A percentile compares a stretch with the other conserved stretches of the same genome.
Conservation (phyloP, 2,888 invertebrate species). For the Athripsodes cinereus region DNA sequence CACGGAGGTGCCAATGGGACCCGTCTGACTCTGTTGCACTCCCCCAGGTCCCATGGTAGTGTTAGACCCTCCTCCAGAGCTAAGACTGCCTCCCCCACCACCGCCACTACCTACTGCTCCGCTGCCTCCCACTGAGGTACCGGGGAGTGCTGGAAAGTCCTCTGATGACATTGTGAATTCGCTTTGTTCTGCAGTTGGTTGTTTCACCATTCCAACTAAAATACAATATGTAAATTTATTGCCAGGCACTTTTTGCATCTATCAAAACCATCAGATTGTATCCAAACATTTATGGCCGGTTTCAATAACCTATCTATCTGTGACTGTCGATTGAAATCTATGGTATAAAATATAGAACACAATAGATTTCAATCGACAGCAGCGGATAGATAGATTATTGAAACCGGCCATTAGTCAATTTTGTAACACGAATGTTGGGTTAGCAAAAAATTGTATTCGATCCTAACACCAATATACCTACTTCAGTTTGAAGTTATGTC, state of each 20-base stretch:
- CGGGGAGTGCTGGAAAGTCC: conserved; percentile 98
- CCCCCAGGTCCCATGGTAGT: conserved; percentile 6
- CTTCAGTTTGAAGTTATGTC: no score
- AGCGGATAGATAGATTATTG: neutral
- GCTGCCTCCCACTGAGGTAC: conserved; percentile 63
- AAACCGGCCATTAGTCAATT: neutral
- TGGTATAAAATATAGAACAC: no score
- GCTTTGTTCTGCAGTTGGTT: conserved; percentile 85
- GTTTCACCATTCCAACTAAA: conserved; percentile 89
- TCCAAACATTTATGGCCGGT: no score
- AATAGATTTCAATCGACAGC: no score
- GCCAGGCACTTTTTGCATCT: no score
- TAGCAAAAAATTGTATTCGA: no score
- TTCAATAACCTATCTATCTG: no score
- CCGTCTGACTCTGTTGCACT: neutral
- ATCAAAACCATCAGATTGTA: no score
- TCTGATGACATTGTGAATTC: conserved; percentile 98
- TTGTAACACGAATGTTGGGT: neutral
- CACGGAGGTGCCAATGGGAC: neutral
- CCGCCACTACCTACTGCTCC: conserved; percentile 28
- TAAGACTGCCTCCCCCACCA: conserved; percentile 5
- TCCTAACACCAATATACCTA: no score
- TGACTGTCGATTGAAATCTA: no score
- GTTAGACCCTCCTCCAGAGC: neutral
- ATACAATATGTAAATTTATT: no score